These are phyloP conservation scores for Crepidodera aurea DNA, from an alignment of 2,888 invertebrate species.

Conservation along the genomic window DNA sequence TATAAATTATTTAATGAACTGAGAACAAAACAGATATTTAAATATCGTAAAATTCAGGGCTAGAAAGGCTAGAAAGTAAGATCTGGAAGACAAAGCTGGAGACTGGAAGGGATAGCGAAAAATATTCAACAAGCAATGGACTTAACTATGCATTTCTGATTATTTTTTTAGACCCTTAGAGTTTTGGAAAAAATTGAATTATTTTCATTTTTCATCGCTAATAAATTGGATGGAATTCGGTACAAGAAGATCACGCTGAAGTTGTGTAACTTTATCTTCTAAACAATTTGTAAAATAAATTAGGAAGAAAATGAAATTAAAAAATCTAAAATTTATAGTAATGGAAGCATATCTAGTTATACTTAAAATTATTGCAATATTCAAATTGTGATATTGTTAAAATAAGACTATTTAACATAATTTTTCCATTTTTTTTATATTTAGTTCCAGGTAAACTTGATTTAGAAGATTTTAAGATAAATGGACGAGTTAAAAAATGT, in stretches of 20 bases:
- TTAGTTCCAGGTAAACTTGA: constrained; percentile 53
- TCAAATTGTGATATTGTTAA: constrained; percentile 62
- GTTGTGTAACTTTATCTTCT: constrained; percentile 4
- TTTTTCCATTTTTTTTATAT: constrained; percentile 58
- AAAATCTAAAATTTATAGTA: constrained; percentile 48
- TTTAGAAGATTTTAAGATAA: background rate
- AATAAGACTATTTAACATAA: constrained; percentile 60
- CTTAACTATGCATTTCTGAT: too few species aligned
- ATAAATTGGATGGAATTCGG: background rate
- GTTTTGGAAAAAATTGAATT: background rate
- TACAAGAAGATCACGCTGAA: background rate
- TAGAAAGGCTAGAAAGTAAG: too few species aligned
- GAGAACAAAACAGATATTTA: too few species aligned
- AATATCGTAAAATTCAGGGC: too few species aligned
- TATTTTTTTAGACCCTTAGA: too few species aligned
- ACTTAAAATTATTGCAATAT: constrained; percentile 61
- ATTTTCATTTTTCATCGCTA: background rate
- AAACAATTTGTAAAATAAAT: constrained; percentile 19
- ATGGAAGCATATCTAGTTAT: constrained; percentile 61
- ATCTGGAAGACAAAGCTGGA: too few species aligned
- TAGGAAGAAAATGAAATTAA: constrained; percentile 33
- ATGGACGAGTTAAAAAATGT: background rate
- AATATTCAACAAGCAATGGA: too few species aligned
- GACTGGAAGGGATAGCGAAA: too few species aligned
- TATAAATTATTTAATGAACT: too few species aligned